Base-by-base conservation (phyloP, 1,140 invertebrate genomes). In the Spodoptera litura region DNA sequence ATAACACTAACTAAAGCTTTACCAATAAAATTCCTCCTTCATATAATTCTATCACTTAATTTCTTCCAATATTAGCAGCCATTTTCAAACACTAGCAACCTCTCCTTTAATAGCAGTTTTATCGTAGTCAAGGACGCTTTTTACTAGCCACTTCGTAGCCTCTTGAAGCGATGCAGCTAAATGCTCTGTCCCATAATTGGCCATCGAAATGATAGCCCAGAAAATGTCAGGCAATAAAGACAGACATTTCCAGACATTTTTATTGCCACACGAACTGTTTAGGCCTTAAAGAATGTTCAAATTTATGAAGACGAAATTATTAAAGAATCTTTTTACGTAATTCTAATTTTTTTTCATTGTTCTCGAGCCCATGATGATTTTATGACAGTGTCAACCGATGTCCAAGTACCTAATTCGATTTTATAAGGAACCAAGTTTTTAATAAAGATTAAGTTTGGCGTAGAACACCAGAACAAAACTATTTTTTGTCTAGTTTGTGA, bases 161-260 rank as follows among this genome's bases (percentile, higher is more conserved):
- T 62, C 86, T 84, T 73, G 80, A 78, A 85, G 88, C 88, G 75
- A 82, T 86, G 81, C 82, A 80, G 80, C 81, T 76, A 87, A 85
- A 82, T 85, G 80, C 81, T 83, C 79, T 83, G 74, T 44, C 38
- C 74, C 52, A 35, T 81, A 81, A 80, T 87, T 87, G 81, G 84
- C 81, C 83, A 82, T 83, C 78, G 79, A 87, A 87, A 89, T 88
- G 86, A 88, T 88, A 83, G 83, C 79, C 82, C 80, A 85, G 85
- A 88, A 87, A 88, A 86, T 82, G 80, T 75, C 61, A 38, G 81
- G 78, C 62, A 64, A 73, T 78, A 75, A 79, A 73, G 38, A 13
- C 52, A 61, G 62, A 75, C 38, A 20, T 58, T 70, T 56, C 44
- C 44, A 68, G 25, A 52, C 35, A 75, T 58, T 79, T 73, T 79